Evolutionary conservation across 2,888 invertebrate species (phyloP), one percentile per base, ranked within the genome.

Genomic region (Pandemis cinnamomeana): DNA sequence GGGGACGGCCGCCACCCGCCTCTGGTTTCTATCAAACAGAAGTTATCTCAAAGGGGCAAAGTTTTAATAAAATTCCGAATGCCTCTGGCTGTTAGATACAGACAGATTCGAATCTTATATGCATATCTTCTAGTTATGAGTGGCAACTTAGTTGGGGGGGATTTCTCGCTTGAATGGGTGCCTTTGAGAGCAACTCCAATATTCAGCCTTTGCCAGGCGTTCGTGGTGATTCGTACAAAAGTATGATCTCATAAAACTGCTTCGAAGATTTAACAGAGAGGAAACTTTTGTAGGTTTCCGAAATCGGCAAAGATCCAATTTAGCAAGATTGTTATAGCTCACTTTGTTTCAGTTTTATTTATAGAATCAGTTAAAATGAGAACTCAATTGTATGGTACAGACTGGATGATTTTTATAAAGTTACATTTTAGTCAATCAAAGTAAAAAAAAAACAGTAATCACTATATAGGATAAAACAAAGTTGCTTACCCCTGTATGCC

Each of bases 61-160:
- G 87, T 92, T 93, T 92, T 93, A 92, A 93, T 93, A 93, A 93
- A 93, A 93, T 92, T 89, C 87, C 84, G 80, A 89, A 86, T 86
- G 92, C 93, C 90, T 84, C 84, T 77, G 88, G 93, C 91, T 83
- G 82, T 90, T 85, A 86, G 88, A 87, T 86, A 89, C 88, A 88
- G 83, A 85, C 85, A 87, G 86, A 87, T 87, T 90, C 83, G 80
- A 81, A 83, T 84, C 86, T 87, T 89, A 87, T 89, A 88, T 88
- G 86, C 86, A 85, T 83, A 82, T 88, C 84, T 86, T 81, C 79
- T 83, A 86, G 86, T 83, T 87, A 86, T 85, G 85, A 87, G 84
- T 84, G 78, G 83, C 80, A 86, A 86, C 84, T 88, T 84, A 82
- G 82, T 83, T 86, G 79, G 82, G 83, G 68, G 68, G 83, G 83